These are phyloP conservation scores for Erpobdella octoculata DNA, from an alignment of 2,888 invertebrate species.

Conservation along the genomic window DNA sequence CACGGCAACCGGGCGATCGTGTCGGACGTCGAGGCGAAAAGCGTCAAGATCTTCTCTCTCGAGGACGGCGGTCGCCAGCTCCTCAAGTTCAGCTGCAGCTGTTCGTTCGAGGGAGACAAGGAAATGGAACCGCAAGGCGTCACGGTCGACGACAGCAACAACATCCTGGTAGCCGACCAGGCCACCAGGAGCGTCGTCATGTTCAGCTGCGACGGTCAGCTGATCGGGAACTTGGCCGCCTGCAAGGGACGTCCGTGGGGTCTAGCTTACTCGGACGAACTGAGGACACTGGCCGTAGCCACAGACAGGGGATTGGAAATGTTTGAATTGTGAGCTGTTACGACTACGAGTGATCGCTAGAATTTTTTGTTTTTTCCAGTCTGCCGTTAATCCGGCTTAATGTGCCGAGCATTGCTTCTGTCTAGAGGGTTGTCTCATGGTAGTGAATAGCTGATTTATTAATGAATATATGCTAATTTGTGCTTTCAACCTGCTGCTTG, in stretches of 20 bases:
- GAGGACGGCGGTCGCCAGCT: constrained; percentile 28
- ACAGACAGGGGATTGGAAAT: constrained; percentile 28
- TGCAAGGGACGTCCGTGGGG: constrained; percentile 29
- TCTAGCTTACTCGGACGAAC: constrained; percentile 11
- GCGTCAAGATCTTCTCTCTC: constrained; percentile 30
- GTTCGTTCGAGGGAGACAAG: constrained; percentile 21
- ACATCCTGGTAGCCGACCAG: constrained; percentile 35
- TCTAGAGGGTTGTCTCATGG: no score
- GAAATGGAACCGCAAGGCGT: constrained; percentile 33
- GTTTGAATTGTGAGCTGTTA: constrained; percentile 18
- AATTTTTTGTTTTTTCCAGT: no score
- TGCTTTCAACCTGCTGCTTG: no score
- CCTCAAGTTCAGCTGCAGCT: constrained; percentile 28
- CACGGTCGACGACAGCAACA: constrained; percentile 26
- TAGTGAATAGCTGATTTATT: no score
- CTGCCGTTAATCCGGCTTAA: no score
- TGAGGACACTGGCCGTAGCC: constrained; percentile 27
- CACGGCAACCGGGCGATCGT: constrained; percentile 31
- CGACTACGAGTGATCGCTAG: no score
- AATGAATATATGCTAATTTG: no score
- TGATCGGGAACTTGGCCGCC: constrained; percentile 24
- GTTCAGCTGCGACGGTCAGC: constrained; percentile 30
- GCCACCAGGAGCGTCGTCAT: constrained; percentile 23
- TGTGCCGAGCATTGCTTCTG: no score
- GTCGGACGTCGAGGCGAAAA: constrained; percentile 30